Conservation (phyloP, 2,888 invertebrate species). For the Caenorhabditis becei region DNA sequence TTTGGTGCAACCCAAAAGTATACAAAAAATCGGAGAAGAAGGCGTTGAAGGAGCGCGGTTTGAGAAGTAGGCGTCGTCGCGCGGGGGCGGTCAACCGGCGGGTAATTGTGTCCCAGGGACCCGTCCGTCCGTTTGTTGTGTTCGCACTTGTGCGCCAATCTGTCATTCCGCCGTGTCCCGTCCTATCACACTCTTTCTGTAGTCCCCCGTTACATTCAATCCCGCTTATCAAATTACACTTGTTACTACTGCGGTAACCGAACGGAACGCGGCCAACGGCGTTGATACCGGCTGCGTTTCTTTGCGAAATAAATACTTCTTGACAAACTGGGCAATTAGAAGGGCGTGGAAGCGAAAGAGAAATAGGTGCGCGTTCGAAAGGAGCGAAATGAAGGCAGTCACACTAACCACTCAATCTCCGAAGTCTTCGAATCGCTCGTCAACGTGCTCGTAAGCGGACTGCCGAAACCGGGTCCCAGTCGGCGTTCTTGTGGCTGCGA, state of each 20-base stretch:
- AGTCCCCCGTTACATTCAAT: slow-evolving; percentile 21
- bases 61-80: slow-evolving; percentile 3
- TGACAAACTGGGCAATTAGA: background rate
- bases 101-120: slow-evolving; percentile 49
- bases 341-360: background rate
- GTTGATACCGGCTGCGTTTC: slow-evolving; percentile 33
- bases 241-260: slow-evolving; percentile 47
- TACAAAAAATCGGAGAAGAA: slow-evolving; percentile 34
- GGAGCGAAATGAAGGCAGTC: background rate
- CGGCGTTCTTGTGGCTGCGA: slow-evolving; percentile 50
- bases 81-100: slow-evolving; percentile 45
- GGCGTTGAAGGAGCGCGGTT: background rate
- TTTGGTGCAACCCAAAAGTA: slow-evolving; percentile 42
- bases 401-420: slow-evolving; percentile 41
- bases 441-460: slow-evolving; percentile 42
- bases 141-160: slow-evolving; percentile 59
- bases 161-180: slow-evolving; percentile 35
- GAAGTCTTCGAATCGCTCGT: slow-evolving; percentile 38
- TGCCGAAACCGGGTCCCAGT: slow-evolving; percentile 35
- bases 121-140: slow-evolving; percentile 23
- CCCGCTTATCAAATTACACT: slow-evolving; percentile 58
- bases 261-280: slow-evolving; percentile 17
- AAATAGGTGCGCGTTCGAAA: too few species aligned
- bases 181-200: background rate
- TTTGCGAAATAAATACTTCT: background rate